Base-by-base conservation (phyloP, 30 jellyfish, hydroid and myxozoan species). In the Hydractinia echinata region DNA sequence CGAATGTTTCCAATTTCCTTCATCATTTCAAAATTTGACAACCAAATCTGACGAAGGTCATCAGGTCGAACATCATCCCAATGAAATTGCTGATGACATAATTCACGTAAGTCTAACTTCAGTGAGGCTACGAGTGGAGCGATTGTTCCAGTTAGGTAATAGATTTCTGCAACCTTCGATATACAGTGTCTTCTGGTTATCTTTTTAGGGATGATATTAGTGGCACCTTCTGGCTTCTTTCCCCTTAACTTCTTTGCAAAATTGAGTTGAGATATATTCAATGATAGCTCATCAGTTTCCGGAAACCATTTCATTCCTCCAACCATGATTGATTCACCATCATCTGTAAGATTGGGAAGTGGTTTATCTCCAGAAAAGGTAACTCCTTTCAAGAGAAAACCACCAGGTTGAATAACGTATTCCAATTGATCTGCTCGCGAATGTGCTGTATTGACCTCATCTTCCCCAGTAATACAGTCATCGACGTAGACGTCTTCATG, bases 391-490 rank as follows among this genome's bases (percentile, higher is more conserved):
- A 60, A 16, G 18, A 16, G 1, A 50, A 73, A 30, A 44, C 82
- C 76, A 30, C 82, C 82, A 10, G 71, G 76, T n/a, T 10, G 8
- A 11, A 30, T 44, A 10, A 73, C 82, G n/a, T 19, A n/a, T 16
- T 73, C 70, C 19, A 73, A 30, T 30, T 73, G 71, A 30, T 73
- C 82, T 73, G 82, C 82, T 30, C 76, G 11, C 11, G 30, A n/a
- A 30, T 7, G 51, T 30, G 82, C 82, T 7, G 10, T 48, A 10
- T 73, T 16, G 9, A 10, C 76, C 10, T 9, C 8, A 10, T 50
- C 15, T 73, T 15, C 82, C 16, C 82, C 82, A 13, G 82, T 30
- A 7, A 73, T 44, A 16, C 82, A 73, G 51, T 73, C 82, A 30
- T 73, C 82, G 9, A 73, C 66, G 51, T 73, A 73, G 10, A 73